A percentile compares a stretch with the other conserved stretches of the same genome.
Evolutionary conservation across 37 sponge, comb jelly and placozoan species (phyloP).

Genomic region (Petrosia ficiformis): DNA sequence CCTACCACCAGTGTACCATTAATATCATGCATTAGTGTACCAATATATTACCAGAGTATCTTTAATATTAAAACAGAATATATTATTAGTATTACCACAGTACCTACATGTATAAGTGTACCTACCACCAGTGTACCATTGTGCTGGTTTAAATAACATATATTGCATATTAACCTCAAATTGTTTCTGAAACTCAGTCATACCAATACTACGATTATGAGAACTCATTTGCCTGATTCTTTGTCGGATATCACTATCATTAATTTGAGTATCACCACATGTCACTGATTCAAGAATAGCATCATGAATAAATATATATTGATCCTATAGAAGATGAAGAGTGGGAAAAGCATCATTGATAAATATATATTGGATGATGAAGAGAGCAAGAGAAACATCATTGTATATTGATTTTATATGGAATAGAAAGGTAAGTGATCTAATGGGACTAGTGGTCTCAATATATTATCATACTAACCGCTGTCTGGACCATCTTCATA

Average conservation of each 20-base stretch:
- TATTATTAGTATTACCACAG: not conserved
- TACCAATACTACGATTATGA: slow-evolving; percentile 20
- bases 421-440: too few relatives aligned
- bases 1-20: too few relatives aligned
- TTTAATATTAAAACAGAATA: not conserved
- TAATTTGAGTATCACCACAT: slow-evolving; percentile 62
- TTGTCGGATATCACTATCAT: slow-evolving; percentile 15
- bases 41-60: not conserved
- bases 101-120: not conserved
- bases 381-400: too few relatives aligned
- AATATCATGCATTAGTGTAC: too few relatives aligned
- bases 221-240: slow-evolving; percentile 14
- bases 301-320: slow-evolving; percentile 65
- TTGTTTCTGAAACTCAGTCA: slow-evolving; percentile 58
- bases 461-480: too few relatives aligned
- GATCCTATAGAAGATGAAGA: slow-evolving; percentile 43
- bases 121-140: too few relatives aligned
- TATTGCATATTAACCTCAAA: slow-evolving; percentile 43
- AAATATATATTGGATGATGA: slow-evolving; percentile 64
- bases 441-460: too few relatives aligned
- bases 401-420: too few relatives aligned
- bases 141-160: not conserved
- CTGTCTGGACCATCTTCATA: slow-evolving; percentile 32
- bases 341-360: slow-evolving; percentile 58
- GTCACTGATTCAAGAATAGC: slow-evolving; percentile 58